A percentile compares a stretch with the other conserved stretches of the same genome.
Evolutionary conservation across 2,888 invertebrate genomes (phyloP).

Genomic region (Malachius bipustulatus): DNA sequence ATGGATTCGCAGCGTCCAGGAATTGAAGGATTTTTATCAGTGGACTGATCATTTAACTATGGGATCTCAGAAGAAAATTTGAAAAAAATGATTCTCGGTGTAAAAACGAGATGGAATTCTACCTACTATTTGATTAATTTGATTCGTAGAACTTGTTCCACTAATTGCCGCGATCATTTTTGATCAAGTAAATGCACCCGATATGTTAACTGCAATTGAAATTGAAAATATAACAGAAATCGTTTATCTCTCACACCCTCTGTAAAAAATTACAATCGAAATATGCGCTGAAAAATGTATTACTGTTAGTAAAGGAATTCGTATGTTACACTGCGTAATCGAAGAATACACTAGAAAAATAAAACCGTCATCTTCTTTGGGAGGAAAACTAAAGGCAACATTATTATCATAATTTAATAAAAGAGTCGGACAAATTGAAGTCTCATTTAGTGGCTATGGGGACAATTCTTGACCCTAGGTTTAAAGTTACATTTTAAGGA

Average conservation of each 20-base stretch:
- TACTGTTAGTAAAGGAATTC: conserved; percentile 23
- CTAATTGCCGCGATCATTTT: conserved; percentile 17
- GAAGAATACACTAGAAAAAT: not conserved
- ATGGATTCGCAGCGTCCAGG: too few relatives aligned
- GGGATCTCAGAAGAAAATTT: conserved; percentile 2
- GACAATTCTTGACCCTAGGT: conserved; percentile 20
- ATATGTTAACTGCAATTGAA: conserved; percentile 23
- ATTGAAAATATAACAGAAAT: conserved; percentile 21
- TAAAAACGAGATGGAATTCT: conserved; percentile 24
- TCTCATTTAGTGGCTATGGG: conserved; percentile 4
- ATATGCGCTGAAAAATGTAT: conserved; percentile 24
- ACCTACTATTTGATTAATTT: conserved; percentile 13
- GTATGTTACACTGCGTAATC: conserved; percentile 12
- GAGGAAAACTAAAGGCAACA: conserved; percentile 18
- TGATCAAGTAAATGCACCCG: conserved; percentile 21
- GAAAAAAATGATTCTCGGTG: conserved; percentile 12
- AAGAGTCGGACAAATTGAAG: conserved; percentile 10
- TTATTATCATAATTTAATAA: conserved; percentile 14
- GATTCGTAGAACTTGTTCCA: conserved; percentile 9
- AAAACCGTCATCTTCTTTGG: conserved; percentile 1
- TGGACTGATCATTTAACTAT: too few relatives aligned
- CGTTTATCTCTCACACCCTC: conserved; percentile 21
- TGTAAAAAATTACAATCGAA: conserved; percentile 23
- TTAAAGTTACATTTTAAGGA: conserved; percentile 12
- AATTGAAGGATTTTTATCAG: too few relatives aligned